Evolutionary conservation across 2,888 invertebrate genomes (phyloP).

Genomic region (Phengaris arion): DNA sequence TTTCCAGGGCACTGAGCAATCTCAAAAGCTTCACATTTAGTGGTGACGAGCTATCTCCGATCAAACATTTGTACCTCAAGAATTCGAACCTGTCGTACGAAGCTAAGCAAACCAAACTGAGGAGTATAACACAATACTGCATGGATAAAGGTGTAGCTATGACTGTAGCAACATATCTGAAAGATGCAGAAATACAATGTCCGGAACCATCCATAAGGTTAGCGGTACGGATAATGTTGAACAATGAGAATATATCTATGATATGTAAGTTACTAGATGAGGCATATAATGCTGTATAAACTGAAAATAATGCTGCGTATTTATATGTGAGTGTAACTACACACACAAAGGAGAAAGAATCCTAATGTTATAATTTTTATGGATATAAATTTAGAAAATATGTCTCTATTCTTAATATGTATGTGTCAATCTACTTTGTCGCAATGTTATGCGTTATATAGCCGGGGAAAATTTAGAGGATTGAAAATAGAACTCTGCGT

Average conservation of each 20-base stretch:
- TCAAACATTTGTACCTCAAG: conserved; percentile 86
- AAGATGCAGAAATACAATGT: conserved; percentile 81
- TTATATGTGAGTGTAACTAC: too few species aligned
- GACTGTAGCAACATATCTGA: conserved; percentile 84
- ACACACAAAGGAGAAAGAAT: too few species aligned
- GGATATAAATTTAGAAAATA: too few species aligned
- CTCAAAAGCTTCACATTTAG: conserved; percentile 73
- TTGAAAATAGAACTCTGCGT: too few species aligned
- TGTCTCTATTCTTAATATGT: too few species aligned
- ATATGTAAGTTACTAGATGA: conserved; percentile 62
- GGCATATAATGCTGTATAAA: conserved; percentile 52
- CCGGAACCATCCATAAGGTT: conserved; percentile 87
- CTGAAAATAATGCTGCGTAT: neutral
- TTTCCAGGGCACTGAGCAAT: conserved; percentile 60
- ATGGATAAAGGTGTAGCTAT: conserved; percentile 84
- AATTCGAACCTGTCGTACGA: conserved; percentile 65
- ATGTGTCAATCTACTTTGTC: too few species aligned
- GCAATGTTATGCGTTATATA: too few species aligned
- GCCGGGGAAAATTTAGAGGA: too few species aligned
- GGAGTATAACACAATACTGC: conserved; percentile 82
- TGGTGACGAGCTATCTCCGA: conserved; percentile 83
- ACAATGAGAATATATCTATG: conserved; percentile 79
- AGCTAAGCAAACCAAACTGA: conserved; percentile 77
- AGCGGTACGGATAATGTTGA: conserved; percentile 82
- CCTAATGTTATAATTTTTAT: too few species aligned